These are phyloP conservation scores for Enteromius thamalakanensis DNA, from an alignment of 2,797 vertebrate genomes.

Conservation along the genomic window DNA sequence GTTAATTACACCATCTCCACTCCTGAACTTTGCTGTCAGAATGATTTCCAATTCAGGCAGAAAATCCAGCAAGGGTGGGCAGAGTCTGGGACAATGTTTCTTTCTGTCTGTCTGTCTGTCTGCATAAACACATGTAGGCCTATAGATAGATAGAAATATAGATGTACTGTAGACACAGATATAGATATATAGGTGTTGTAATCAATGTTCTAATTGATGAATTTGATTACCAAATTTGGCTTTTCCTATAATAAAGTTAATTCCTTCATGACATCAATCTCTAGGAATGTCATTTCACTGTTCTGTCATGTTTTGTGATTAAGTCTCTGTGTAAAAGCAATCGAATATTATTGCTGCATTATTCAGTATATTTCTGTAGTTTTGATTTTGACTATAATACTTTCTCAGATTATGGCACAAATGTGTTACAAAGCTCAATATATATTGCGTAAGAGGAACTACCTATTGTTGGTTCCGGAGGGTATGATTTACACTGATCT, in stretches of 20 bases:
- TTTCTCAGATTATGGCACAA: not conserved
- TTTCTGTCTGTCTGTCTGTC: too few relatives aligned
- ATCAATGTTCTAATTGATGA: not conserved
- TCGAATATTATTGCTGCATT: not conserved
- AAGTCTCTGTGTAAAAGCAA: not conserved
- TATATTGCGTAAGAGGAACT: not conserved
- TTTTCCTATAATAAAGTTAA: not conserved
- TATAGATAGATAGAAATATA: not conserved
- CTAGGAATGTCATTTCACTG: not conserved
- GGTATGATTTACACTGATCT: not conserved
- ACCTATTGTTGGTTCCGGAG: not conserved
- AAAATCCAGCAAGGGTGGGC: conserved; percentile 39
- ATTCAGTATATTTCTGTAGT: not conserved
- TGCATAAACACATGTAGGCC: not conserved
- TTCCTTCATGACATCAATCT: not conserved
- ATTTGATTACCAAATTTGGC: not conserved
- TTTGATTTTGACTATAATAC: not conserved
- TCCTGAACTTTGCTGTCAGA: conserved; percentile 43
- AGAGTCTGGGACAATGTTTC: not conserved
- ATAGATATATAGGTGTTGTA: not conserved
- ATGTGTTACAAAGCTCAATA: not conserved
- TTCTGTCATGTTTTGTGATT: not conserved
- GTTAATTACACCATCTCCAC: conserved; percentile 44
- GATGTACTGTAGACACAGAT: not conserved
- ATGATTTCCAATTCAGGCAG: conserved; percentile 30